These are phyloP conservation scores for Gymnorhina tibicen DNA, from an alignment of 2,113 vertebrate species.

Conservation along the genomic window DNA sequence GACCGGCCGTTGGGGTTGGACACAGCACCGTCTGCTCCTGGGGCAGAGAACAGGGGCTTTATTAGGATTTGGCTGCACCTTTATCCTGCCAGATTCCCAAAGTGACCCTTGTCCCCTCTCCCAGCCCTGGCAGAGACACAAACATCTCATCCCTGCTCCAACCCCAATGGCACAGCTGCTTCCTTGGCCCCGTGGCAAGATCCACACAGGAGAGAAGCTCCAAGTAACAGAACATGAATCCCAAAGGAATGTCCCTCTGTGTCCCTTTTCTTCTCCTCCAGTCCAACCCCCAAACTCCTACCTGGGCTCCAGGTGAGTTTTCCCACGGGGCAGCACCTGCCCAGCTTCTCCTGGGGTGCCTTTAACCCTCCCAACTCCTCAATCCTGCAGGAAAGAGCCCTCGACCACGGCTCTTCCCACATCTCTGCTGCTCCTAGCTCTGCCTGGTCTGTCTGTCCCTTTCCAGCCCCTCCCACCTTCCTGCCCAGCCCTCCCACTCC, in stretches of 20 bases:
- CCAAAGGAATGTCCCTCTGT: neutral
- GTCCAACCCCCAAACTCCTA: neutral
- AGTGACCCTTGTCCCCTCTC: neutral
- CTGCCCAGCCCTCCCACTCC: neutral
- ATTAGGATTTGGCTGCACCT: neutral
- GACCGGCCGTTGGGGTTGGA: rapidly evolving
- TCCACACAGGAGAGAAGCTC: neutral
- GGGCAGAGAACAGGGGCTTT: neutral
- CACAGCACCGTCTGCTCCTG: neutral
- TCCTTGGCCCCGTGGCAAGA: neutral
- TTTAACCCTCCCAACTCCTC: neutral
- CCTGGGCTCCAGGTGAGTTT: neutral
- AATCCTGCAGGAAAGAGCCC: neutral
- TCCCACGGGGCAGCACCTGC: neutral
- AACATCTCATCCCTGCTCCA: neutral
- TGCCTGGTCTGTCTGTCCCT: neutral
- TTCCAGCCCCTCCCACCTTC: neutral
- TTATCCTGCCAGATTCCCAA: neutral
- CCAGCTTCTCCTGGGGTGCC: neutral
- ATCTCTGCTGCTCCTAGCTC: neutral
- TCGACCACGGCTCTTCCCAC: neutral
- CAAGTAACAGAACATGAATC: neutral
- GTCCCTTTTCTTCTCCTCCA: neutral
- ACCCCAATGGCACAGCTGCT: rapidly evolving
- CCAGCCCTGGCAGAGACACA: neutral